Conservation (phyloP, 1,140 invertebrate species). For the Pseudoatta argentina region DNA sequence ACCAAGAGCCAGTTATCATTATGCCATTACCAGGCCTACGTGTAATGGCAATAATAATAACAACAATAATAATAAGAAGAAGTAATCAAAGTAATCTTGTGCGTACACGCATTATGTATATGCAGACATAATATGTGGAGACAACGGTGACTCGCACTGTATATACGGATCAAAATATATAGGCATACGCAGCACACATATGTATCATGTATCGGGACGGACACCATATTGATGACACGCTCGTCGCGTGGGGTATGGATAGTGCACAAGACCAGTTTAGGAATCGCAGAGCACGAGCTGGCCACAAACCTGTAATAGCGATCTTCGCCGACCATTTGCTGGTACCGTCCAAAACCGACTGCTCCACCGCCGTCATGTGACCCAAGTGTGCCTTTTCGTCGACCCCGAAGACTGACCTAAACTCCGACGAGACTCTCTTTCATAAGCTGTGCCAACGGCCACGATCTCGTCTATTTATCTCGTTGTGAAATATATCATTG, state of each 20-base stretch:
- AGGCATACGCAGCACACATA: conserved; percentile 68
- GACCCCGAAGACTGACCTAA: conserved; percentile 97
- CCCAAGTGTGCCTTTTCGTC: conserved; percentile 97
- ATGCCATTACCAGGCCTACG: conserved; percentile 20
- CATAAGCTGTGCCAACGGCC: conserved; percentile 78
- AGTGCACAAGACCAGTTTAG: conserved; percentile 64
- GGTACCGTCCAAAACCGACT: conserved; percentile 99
- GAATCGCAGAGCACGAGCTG: conserved; percentile 64
- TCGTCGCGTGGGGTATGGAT: conserved; percentile 56
- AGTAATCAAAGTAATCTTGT: conserved; percentile 33
- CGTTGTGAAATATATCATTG: not conserved
- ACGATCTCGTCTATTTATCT: conserved; percentile 70
- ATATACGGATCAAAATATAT: conserved; percentile 28
- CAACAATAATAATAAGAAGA: not conserved
- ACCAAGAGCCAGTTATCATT: conserved; percentile 42
- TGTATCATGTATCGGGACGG: conserved; percentile 58
- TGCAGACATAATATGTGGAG: not conserved
- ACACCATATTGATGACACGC: conserved; percentile 51
- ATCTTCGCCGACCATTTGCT: conserved; percentile 99
- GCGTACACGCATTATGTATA: conserved; percentile 20
- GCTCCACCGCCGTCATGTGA: conserved; percentile 99
- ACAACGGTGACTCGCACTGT: not conserved
- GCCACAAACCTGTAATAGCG: conserved; percentile 98
- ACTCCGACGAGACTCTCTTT: conserved; percentile 84
- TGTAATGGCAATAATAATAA: conserved; percentile 37